Evolutionary conservation across 2,113 vertebrate species (phyloP), one percentile per base, ranked within the genome.

Genomic region (Corythoichthys intestinalis): DNA sequence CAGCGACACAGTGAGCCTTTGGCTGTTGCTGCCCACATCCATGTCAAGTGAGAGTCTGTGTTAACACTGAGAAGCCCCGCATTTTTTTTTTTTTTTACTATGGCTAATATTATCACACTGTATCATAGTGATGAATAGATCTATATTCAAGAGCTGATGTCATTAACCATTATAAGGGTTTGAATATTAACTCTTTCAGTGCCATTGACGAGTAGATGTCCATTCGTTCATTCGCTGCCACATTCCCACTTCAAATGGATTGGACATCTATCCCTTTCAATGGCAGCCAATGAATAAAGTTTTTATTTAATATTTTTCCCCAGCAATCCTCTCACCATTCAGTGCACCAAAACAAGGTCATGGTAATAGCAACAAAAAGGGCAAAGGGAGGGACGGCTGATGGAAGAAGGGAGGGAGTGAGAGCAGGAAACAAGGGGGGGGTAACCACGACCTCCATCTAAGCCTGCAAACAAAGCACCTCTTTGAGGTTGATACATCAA

Each of bases 391-490:
- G 71, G 70, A 67, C 48, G 10, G 47, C 7, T 58, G 34, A 34
- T 4, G 20, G 53, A 56, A 56, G 53, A 56, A 37, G 66, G 28
- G 20, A 48, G 35, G 38, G 3, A 10, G 35, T 28, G 10, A 39
- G 57, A 37, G n/a, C 34, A 14, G 20, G 50, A 37, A 15, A 53
- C 48, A n/a, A 62, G 54, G 52, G 47, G 69, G 76, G 28, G 37
- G 48, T 69, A 57, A 34, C 60, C 74, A 64, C 68, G 67, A 82
- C 81, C 87, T 79, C 85, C 79, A 81, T 79, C 66, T 78, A 66
- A 78, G 76, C 66, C 69, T 77, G 80, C 67, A 78, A 85, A 89
- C 85, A 83, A 81, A 90, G 85, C 83, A 69, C 20, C 69, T 76
- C 79, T 87, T 85, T 86, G 77, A 87, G 80, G 77, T 79, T 71